Base-by-base conservation (phyloP, 2,113 vertebrate genomes). In the Oncorhynchus keta region DNA sequence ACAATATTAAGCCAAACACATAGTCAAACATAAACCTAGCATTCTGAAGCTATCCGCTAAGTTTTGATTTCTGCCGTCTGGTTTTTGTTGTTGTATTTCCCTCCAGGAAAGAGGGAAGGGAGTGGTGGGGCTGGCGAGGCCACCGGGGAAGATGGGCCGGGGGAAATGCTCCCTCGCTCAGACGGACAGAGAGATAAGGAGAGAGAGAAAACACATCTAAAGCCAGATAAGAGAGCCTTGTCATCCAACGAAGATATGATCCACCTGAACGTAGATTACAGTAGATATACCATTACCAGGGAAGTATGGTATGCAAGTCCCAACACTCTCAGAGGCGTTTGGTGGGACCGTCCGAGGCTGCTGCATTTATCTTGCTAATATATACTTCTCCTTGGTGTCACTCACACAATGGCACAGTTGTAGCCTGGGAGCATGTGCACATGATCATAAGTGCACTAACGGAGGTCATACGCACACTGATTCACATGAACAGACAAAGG, bases 131-230 rank as follows among this genome's bases (percentile, higher is more conserved):
- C 49, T 51, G 9, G 11, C 14, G 22, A 26, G 67, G 45, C 55
- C 39, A 45, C 39, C 13, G 4, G 13, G 1, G 62, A 68, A 24
- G 71, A 75, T 70, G 74, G 76, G 72, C 26, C 61, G 75, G 65
- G 81, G 74, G 82, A 86, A 86, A 84, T 79, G 69, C 70, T 85
- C 81, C 72, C 64, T 45, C 39, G 2, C 35, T 70, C 26, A 72
- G 61, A 73, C 26, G 70, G 61, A 73, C 76, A 24, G 55, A 71
- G 35, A 39, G 77, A 85, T 82, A 79, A 81, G 75, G 16, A 59
- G n/a, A 13, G 14, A 26, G 26, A 55, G 72, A 69, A n/a, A n/a
- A 70, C 65, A 51, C 32, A 13, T 16, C 49, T 16, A 18, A 18
- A 18, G 12, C 5, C 14, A 16, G 32, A 69, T 59, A 75, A 76